These are phyloP conservation scores for Otocyon megalotis DNA, from an alignment of 2,113 vertebrate species.

Conservation along the genomic window DNA sequence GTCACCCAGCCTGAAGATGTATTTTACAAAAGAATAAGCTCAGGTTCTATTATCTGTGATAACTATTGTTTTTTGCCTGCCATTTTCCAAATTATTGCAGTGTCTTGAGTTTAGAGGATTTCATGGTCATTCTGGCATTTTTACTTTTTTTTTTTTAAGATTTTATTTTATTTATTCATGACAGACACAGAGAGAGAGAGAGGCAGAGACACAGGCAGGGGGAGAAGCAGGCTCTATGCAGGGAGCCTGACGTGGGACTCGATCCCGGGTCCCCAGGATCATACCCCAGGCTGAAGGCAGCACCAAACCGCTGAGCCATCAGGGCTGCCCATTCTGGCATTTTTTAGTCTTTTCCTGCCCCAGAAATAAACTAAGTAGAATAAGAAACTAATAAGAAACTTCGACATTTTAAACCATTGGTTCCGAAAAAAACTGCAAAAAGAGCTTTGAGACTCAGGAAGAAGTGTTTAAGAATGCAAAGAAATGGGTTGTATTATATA, in stretches of 20 bases:
- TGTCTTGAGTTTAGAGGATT: conserved; percentile 25
- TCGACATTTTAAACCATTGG: not conserved
- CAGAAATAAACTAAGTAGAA: conserved; percentile 53
- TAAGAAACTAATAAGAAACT: conserved; percentile 36
- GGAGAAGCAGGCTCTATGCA: too few species aligned
- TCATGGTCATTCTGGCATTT: conserved; percentile 30
- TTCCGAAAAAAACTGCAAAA: conserved; percentile 25
- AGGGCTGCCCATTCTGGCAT: not conserved
- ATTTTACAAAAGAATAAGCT: conserved; percentile 48
- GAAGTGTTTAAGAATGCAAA: not conserved
- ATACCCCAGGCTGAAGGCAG: too few species aligned
- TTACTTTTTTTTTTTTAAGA: not conserved
- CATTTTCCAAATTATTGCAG: conserved; percentile 27
- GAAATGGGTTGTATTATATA: not conserved
- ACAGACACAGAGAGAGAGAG: too few species aligned
- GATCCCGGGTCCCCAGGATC: too few species aligned
- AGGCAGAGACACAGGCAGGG: too few species aligned
- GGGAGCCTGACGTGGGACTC: too few species aligned
- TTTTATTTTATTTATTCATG: too few species aligned
- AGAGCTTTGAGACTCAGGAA: not conserved
- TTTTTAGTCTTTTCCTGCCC: conserved; percentile 35
- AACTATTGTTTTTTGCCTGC: not conserved
- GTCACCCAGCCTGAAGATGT: not conserved
- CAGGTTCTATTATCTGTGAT: not conserved
- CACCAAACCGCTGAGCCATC: too few species aligned